Evolutionary conservation across 2,113 vertebrate species (phyloP).

Genomic region (Tautogolabrus adspersus): DNA sequence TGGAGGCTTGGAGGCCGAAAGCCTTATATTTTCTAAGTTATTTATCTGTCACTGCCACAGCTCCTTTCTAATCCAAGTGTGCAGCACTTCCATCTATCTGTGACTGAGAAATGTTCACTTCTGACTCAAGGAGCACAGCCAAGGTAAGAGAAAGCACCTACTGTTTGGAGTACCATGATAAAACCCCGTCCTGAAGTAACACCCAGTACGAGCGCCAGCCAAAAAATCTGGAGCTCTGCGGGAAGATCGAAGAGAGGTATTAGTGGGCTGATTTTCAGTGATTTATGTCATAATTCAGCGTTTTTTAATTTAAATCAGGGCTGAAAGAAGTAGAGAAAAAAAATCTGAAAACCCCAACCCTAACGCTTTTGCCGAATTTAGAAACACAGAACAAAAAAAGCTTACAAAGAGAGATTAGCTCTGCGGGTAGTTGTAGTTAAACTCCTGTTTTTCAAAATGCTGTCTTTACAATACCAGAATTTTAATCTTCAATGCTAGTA

Average conservation of each 20-base stretch:
- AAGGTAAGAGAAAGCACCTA: slow-evolving; percentile 79
- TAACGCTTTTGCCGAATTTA: too few relatives aligned
- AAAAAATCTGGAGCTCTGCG: slow-evolving; percentile 93
- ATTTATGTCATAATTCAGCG: background rate
- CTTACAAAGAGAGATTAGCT: too few relatives aligned
- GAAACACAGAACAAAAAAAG: too few relatives aligned
- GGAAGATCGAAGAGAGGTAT: slow-evolving; percentile 26
- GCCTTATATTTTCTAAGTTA: background rate
- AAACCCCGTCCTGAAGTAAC: slow-evolving; percentile 92
- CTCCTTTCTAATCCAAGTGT: slow-evolving; percentile 21
- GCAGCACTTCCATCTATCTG: slow-evolving; percentile 13
- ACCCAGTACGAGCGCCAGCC: slow-evolving; percentile 95
- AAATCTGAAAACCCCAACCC: background rate
- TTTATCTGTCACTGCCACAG: slow-evolving; percentile 14
- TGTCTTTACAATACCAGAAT: too few relatives aligned
- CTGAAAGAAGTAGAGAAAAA: background rate
- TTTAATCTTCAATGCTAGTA: too few relatives aligned
- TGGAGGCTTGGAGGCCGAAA: background rate
- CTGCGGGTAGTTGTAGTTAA: too few relatives aligned
- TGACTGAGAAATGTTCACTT: background rate
- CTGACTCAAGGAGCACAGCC: slow-evolving; percentile 39
- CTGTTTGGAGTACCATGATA: slow-evolving; percentile 97
- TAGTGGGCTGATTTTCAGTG: background rate
- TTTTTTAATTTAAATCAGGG: background rate
- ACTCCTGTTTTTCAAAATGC: too few relatives aligned